These are phyloP conservation scores for Sinella curviseta DNA, from an alignment of 1,140 invertebrate species.

Conservation along the genomic window DNA sequence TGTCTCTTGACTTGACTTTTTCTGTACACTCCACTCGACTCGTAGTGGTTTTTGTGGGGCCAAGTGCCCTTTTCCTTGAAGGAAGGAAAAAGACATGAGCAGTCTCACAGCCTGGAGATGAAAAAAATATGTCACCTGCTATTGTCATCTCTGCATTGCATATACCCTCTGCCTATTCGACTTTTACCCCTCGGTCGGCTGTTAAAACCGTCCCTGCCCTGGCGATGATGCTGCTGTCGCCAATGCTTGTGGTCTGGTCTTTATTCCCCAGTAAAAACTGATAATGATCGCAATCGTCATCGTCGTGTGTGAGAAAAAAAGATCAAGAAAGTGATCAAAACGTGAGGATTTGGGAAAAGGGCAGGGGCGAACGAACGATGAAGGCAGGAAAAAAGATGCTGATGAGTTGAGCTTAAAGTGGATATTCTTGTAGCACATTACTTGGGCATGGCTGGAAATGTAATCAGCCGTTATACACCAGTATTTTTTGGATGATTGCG, in stretches of 20 bases:
- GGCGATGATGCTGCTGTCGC: not conserved
- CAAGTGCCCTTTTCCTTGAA: too few species aligned
- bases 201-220: not conserved
- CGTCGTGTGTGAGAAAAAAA: not conserved
- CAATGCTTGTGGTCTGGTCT: not conserved
- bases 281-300: not conserved
- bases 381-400: too few species aligned
- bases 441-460: conserved; percentile 23
- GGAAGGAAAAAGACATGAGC: too few species aligned
- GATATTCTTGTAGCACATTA: conserved; percentile 13
- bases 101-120: not conserved
- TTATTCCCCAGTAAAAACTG: not conserved
- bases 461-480: conserved; percentile 15
- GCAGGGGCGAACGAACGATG: not conserved
- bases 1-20: not conserved
- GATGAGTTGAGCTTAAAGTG: not conserved
- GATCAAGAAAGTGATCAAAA: conserved; percentile 8
- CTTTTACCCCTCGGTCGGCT: not conserved
- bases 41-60: too few species aligned
- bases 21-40: not conserved
- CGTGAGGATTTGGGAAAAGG: not conserved
- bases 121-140: conserved; percentile 14
- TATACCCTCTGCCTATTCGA: not conserved
- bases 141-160: not conserved
- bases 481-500: too few species aligned